These are phyloP conservation scores for Brachyrhaphis roseni DNA, from an alignment of 2,797 vertebrate genomes.

Conservation along the genomic window DNA sequence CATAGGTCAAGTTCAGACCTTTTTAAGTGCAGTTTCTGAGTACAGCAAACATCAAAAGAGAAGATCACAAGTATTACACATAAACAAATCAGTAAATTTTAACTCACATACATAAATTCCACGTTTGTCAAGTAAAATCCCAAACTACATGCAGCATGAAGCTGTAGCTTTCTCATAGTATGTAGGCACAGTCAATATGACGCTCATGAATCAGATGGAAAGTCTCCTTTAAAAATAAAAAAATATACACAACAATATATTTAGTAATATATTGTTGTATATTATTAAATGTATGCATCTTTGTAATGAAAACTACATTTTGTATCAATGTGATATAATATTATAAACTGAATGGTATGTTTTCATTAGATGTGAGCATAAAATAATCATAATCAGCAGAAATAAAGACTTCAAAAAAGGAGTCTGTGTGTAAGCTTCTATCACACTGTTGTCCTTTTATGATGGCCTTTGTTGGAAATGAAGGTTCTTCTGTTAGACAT, in stretches of 20 bases:
- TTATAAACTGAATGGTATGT: neutral
- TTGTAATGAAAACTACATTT: neutral
- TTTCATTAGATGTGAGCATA: neutral
- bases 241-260: too few relatives aligned
- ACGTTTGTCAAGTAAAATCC: neutral
- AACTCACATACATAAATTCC: neutral
- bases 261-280: neutral
- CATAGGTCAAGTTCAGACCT: slow-evolving; percentile 3
- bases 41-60: neutral
- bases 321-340: neutral
- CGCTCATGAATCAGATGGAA: neutral
- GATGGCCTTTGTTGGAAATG: neutral
- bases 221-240: neutral
- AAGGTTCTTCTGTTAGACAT: neutral
- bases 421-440: neutral
- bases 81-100: neutral
- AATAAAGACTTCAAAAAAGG: neutral
- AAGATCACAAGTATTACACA: neutral
- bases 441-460: neutral
- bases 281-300: neutral
- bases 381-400: neutral
- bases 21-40: neutral
- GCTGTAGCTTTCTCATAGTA: neutral
- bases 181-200: neutral
- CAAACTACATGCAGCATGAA: neutral